Evolutionary conservation across 2,888 invertebrate genomes (phyloP).

Genomic region (Bibio marci): DNA sequence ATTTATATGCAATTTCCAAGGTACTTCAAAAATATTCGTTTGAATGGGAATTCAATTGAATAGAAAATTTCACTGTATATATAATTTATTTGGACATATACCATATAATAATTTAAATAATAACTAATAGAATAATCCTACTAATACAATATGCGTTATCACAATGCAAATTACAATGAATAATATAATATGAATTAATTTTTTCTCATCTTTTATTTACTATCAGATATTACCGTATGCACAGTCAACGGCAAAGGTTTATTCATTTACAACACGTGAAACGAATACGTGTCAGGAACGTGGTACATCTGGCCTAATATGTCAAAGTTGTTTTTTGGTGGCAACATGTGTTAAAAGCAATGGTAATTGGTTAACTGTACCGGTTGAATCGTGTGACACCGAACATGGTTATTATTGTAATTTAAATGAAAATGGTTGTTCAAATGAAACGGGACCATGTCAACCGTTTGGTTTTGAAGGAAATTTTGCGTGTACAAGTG

Average conservation of each 20-base stretch:
- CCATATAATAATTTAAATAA: too few species aligned
- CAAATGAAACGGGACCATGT: constrained; percentile 25
- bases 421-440: constrained; percentile 19
- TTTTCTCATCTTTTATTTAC: neutral
- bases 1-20: too few species aligned
- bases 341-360: constrained; percentile 25
- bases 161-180: too few species aligned
- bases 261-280: constrained; percentile 15
- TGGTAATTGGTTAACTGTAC: constrained; percentile 25
- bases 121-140: too few species aligned
- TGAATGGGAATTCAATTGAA: too few species aligned
- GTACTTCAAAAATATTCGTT: too few species aligned
- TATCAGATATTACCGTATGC: neutral
- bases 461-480: constrained; percentile 26
- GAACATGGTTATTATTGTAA: constrained; percentile 25
- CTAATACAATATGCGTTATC: too few species aligned
- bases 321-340: constrained; percentile 24
- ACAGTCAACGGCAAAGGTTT: neutral
- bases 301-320: constrained; percentile 22
- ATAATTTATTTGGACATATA: too few species aligned
- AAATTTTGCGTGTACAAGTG: constrained; percentile 26
- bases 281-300: constrained; percentile 22
- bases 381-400: constrained; percentile 25
- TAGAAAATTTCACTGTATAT: too few species aligned
- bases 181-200: too few species aligned